Evolutionary conservation across 2,797 vertebrate genomes (phyloP).

Genomic region (Sebastolobus altivelis): DNA sequence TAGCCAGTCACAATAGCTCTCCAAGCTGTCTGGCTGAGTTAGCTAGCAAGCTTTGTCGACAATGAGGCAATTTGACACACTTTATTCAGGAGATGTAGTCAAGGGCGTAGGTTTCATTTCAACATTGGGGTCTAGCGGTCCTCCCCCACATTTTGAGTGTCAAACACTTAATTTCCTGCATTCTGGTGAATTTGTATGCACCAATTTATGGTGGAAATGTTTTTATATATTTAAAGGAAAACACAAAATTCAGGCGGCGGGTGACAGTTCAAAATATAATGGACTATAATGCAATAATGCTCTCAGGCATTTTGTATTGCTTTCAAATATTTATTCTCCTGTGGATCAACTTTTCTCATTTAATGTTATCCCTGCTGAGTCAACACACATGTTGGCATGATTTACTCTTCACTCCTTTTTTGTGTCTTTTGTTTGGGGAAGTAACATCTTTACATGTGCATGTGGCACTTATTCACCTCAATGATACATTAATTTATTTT

Average conservation of each 20-base stretch:
- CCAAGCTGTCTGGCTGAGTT: background rate
- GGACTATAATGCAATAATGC: too few relatives aligned
- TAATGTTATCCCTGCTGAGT: background rate
- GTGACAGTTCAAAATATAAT: too few relatives aligned
- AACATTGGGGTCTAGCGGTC: background rate
- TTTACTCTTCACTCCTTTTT: background rate
- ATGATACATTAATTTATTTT: background rate
- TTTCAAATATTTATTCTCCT: too few relatives aligned
- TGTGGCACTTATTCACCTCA: background rate
- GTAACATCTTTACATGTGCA: background rate
- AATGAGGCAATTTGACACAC: background rate
- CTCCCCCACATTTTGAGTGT: background rate
- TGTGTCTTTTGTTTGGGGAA: background rate
- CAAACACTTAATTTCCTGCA: too few relatives aligned
- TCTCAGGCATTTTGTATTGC: too few relatives aligned
- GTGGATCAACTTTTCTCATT: too few relatives aligned
- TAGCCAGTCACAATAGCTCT: background rate
- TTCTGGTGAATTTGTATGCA: too few relatives aligned
- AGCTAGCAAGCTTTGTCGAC: background rate
- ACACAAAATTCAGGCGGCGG: too few relatives aligned
- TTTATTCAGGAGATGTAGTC: background rate
- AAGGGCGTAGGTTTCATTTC: background rate
- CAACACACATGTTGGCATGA: background rate
- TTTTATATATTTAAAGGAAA: too few relatives aligned
- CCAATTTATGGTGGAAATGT: too few relatives aligned